These are phyloP conservation scores for Conops quadrifasciatus DNA, from an alignment of 2,888 invertebrate species.

Conservation along the genomic window DNA sequence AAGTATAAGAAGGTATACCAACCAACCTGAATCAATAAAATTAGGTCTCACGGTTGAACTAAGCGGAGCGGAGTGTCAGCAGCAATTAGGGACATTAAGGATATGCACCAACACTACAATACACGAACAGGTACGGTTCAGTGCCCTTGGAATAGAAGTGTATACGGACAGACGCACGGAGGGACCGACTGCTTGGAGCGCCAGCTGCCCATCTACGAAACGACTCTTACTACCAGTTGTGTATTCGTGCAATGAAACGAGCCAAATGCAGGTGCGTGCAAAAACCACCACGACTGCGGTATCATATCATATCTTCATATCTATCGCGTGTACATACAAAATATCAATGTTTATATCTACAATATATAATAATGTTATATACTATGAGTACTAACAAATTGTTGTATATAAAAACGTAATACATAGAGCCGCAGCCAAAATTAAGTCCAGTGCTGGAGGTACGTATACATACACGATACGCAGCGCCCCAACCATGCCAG, in stretches of 20 bases:
- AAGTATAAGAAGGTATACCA: background rate
- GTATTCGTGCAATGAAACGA: slow-evolving; percentile 1
- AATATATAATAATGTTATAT: slow-evolving; percentile 26
- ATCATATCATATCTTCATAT: slow-evolving; percentile 4
- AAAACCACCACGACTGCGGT: slow-evolving; percentile 5
- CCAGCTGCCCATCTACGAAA: background rate
- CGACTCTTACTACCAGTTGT: background rate
- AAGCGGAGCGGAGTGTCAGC: slow-evolving; percentile 19
- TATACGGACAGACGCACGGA: background rate
- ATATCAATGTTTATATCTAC: too few species aligned
- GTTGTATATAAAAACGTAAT: background rate
- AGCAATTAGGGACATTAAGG: slow-evolving; percentile 25
- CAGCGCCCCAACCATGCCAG: slow-evolving; percentile 20
- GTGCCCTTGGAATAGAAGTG: slow-evolving; percentile 14
- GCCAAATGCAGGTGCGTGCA: slow-evolving; percentile 27
- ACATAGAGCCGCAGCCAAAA: slow-evolving; percentile 16
- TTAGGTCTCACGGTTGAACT: slow-evolving; percentile 31
- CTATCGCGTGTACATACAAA: too few species aligned
- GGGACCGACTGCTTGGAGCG: background rate
- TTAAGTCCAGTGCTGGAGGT: background rate
- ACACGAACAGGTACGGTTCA: slow-evolving; percentile 1
- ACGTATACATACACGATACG: slow-evolving; percentile 27
- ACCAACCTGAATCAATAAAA: slow-evolving; percentile 32
- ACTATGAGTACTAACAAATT: background rate
- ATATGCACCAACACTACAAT: background rate